Evolutionary conservation across 2,888 invertebrate species (phyloP).

Genomic region (Mythimna vitellina): DNA sequence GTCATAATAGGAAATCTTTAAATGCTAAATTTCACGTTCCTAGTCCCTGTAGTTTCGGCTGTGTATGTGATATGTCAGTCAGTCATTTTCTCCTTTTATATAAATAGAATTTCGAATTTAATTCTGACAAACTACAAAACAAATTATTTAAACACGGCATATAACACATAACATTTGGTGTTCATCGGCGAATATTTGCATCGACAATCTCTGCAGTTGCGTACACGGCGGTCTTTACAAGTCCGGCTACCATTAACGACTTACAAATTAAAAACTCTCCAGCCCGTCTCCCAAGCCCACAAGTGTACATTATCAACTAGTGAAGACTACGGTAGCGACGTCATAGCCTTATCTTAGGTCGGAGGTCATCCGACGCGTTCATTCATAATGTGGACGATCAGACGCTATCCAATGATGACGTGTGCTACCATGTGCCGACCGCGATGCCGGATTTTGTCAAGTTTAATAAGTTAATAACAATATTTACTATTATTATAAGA

Average conservation of each 20-base stretch:
- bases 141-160: too few relatives aligned
- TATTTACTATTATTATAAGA: slow-evolving; percentile 50
- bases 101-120: too few relatives aligned
- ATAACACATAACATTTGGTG: too few relatives aligned
- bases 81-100: too few relatives aligned
- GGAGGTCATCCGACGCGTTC: slow-evolving; percentile 69
- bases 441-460: slow-evolving; percentile 50
- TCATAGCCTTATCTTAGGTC: slow-evolving; percentile 69
- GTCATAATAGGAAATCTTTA: too few relatives aligned
- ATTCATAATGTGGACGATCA: slow-evolving; percentile 61
- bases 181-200: neutral
- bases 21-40: too few relatives aligned
- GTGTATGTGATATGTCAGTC: too few relatives aligned
- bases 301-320: slow-evolving; percentile 47
- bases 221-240: neutral
- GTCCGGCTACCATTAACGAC: slow-evolving; percentile 6
- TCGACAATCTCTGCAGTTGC: neutral
- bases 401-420: slow-evolving; percentile 48
- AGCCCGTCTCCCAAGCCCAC: slow-evolving; percentile 40
- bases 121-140: too few relatives aligned
- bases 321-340: slow-evolving; percentile 59
- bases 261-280: slow-evolving; percentile 44
- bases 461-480: slow-evolving; percentile 36
- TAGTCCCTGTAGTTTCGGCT: too few relatives aligned
- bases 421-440: slow-evolving; percentile 42